phyloP scores from a whole-genome alignment of 2,888 invertebrate species.

The Conomelus anceps region DNA sequence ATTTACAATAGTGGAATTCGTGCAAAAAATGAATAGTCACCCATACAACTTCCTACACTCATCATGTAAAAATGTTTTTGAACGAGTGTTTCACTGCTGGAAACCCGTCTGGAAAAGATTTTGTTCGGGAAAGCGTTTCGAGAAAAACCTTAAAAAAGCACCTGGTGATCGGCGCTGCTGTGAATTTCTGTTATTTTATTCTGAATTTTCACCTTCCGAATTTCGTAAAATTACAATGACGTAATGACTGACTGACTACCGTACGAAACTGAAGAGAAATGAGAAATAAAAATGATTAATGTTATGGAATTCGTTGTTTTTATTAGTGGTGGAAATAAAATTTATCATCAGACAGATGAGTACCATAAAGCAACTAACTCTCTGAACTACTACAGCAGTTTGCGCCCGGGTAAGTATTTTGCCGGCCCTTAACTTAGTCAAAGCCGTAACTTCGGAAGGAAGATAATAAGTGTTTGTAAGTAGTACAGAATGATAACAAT shows the following conservation, averaged over 20 bases:
- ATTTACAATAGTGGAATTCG: neutral
- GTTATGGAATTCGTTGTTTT: neutral
- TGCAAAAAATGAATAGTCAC: neutral
- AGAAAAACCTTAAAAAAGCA: neutral
- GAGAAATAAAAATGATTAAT: neutral
- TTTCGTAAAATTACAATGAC: no score
- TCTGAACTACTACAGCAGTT: neutral
- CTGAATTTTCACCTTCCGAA: neutral
- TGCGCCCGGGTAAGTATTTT: no score
- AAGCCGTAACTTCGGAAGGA: no score
- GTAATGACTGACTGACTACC: neutral
- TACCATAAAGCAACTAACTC: neutral
- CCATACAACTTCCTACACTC: neutral
- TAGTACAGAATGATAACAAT: no score
- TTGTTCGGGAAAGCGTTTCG: neutral
- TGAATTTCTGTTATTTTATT: neutral
- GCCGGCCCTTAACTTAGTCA: no score
- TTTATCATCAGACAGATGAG: neutral
- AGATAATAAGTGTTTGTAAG: no score
- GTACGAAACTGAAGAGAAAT: neutral
- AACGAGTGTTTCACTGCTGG: neutral
- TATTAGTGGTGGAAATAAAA: neutral
- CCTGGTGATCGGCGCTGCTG: neutral
- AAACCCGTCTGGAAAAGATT: neutral
- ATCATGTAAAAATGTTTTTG: neutral